Evolutionary conservation across 2,797 vertebrate genomes (phyloP).

Genomic region (Anguilla obscura): DNA sequence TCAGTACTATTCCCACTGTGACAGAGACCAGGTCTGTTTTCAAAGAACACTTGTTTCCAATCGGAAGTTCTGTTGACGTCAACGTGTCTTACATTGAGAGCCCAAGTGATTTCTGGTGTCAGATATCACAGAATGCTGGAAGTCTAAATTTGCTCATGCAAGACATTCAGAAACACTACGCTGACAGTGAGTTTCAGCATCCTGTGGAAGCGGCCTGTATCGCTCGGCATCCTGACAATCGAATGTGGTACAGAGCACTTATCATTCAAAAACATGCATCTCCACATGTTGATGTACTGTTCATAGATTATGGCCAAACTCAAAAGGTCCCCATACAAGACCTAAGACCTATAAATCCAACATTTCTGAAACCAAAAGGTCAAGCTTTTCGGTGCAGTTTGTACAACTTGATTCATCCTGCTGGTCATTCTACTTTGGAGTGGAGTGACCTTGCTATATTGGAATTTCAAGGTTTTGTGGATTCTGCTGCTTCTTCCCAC

Average conservation of each 20-base stretch:
- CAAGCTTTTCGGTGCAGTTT: constrained; percentile 94
- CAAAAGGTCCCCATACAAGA: constrained; percentile 70
- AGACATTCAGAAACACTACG: constrained; percentile 82
- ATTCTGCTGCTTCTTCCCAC: constrained; percentile 59
- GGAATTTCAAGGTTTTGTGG: constrained; percentile 80
- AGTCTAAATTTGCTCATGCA: constrained; percentile 78
- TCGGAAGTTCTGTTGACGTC: constrained; percentile 85
- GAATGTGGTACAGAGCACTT: constrained; percentile 88
- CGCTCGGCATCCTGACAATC: constrained; percentile 75
- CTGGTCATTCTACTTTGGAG: constrained; percentile 66
- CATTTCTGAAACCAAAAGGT: constrained; percentile 77
- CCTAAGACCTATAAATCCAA: constrained; percentile 71
- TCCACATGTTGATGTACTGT: constrained; percentile 75
- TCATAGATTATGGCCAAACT: constrained; percentile 87
- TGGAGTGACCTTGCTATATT: constrained; percentile 76
- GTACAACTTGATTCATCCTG: constrained; percentile 80
- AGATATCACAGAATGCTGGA: constrained; percentile 66
- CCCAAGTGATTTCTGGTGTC: constrained; percentile 93
- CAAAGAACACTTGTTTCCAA: constrained; percentile 76
- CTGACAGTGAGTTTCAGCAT: constrained; percentile 60
- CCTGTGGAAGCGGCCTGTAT: constrained; percentile 75
- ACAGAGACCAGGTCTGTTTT: constrained; percentile 54
- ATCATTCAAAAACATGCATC: constrained; percentile 65
- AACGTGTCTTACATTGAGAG: constrained; percentile 78
- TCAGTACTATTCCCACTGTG: constrained; percentile 20